These are phyloP conservation scores for Mesopsocus fuscifrons DNA, from an alignment of 2,888 invertebrate genomes.

Conservation along the genomic window DNA sequence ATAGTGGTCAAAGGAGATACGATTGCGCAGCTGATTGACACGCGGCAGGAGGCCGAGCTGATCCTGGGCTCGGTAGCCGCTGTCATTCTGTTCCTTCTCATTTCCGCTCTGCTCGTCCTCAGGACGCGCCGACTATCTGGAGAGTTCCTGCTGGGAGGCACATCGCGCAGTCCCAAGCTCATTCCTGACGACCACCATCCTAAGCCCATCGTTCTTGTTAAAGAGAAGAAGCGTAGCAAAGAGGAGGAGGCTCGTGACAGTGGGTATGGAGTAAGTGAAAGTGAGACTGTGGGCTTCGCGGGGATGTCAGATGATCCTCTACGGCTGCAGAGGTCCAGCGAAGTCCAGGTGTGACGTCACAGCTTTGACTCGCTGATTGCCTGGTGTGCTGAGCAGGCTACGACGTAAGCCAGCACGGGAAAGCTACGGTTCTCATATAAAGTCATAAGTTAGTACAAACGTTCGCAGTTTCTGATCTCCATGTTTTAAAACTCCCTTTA, in stretches of 20 bases:
- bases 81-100: slow-evolving; percentile 2
- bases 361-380: slow-evolving; percentile 6
- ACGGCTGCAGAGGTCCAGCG: not conserved
- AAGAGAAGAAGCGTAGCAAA: not conserved
- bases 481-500: too few relatives aligned
- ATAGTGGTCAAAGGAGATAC: not conserved
- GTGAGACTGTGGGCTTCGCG: not conserved
- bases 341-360: slow-evolving; percentile 9
- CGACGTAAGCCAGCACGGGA: too few relatives aligned
- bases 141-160: not conserved
- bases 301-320: not conserved
- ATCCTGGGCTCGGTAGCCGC: slow-evolving; percentile 5
- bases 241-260: not conserved
- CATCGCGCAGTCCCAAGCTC: slow-evolving; percentile 1
- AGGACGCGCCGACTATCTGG: not conserved
- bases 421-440: too few relatives aligned
- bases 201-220: slow-evolving; percentile 1
- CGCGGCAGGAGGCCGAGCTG: slow-evolving; percentile 1
- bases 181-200: not conserved
- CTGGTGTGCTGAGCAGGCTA: not conserved
- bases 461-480: too few relatives aligned
- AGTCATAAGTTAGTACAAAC: too few relatives aligned
- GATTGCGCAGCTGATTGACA: not conserved
- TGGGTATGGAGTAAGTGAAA: not conserved
- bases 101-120: not conserved